Evolutionary conservation across 2,888 invertebrate species (phyloP).

Genomic region (Xanthorhoe spadicearia): DNA sequence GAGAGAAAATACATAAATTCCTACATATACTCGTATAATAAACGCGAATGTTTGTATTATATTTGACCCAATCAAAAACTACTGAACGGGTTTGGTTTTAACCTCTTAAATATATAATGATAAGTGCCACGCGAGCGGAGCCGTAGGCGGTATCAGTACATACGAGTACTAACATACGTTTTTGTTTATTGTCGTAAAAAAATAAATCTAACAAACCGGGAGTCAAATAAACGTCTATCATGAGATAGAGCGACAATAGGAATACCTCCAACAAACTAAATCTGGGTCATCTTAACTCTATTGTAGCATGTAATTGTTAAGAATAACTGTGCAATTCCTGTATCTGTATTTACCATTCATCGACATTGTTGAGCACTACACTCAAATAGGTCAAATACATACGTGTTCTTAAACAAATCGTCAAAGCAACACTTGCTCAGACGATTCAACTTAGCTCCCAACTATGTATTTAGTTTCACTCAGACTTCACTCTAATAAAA

Average conservation of each 20-base stretch:
- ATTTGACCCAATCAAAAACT: too few species aligned
- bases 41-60: too few species aligned
- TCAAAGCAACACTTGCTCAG: constrained; percentile 19
- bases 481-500: constrained; percentile 52
- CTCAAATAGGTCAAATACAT: constrained; percentile 23
- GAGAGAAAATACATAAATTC: too few species aligned
- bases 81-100: too few species aligned
- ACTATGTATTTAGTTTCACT: constrained; percentile 54
- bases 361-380: constrained; percentile 15
- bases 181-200: not conserved
- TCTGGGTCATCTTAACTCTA: not conserved
- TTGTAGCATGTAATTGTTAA: constrained; percentile 4
- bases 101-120: too few species aligned
- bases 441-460: constrained; percentile 44
- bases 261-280: too few species aligned
- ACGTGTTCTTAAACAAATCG: constrained; percentile 6
- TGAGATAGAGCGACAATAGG: not conserved
- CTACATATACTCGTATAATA: too few species aligned
- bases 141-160: too few species aligned
- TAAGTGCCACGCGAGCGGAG: too few species aligned
- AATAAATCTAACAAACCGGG: not conserved
- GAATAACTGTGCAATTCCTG: constrained; percentile 11
- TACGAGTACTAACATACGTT: too few species aligned
- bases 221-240: not conserved
- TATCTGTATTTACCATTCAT: not conserved